These are phyloP conservation scores for Mythimna loreyi DNA, from an alignment of 2,888 invertebrate species.

Conservation along the genomic window DNA sequence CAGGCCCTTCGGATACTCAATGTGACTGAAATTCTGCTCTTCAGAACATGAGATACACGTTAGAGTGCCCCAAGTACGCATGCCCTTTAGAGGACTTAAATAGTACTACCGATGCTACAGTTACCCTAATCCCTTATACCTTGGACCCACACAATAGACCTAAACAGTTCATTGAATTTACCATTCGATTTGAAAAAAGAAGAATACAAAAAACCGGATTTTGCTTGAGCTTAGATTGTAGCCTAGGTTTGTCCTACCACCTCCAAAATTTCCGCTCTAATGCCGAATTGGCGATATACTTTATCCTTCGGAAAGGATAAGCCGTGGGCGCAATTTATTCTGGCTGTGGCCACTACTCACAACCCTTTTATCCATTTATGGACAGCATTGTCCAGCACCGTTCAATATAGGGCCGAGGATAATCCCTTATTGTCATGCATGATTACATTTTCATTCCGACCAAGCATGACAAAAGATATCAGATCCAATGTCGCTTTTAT, in stretches of 20 bases:
- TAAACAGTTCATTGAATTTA: no score
- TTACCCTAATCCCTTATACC: no score
- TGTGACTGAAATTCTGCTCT: no score
- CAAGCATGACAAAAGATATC: constrained; percentile 45
- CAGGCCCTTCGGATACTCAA: no score
- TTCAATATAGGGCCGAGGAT: constrained; percentile 16
- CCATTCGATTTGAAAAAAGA: no score
- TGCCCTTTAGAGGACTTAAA: no score
- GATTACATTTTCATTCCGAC: constrained; percentile 43
- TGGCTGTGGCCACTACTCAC: constrained; percentile 10
- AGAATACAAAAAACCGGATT: background rate
- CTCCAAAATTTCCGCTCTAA: background rate
- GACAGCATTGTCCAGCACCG: constrained; percentile 31
- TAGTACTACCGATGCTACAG: no score
- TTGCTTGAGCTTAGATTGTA: background rate
- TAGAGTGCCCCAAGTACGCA: no score
- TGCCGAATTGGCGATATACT: constrained; percentile 1
- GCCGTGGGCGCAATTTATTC: constrained; percentile 10
- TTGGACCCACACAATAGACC: no score
- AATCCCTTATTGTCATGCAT: constrained; percentile 50
- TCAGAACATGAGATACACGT: no score
- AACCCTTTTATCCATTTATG: constrained; percentile 20
- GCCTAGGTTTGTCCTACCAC: background rate
- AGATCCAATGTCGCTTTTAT: constrained; percentile 40
- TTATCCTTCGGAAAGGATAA: constrained; percentile 4